Evolutionary conservation across 1,140 invertebrate species (phyloP).

Genomic region (Archegozetes longisetosus): DNA sequence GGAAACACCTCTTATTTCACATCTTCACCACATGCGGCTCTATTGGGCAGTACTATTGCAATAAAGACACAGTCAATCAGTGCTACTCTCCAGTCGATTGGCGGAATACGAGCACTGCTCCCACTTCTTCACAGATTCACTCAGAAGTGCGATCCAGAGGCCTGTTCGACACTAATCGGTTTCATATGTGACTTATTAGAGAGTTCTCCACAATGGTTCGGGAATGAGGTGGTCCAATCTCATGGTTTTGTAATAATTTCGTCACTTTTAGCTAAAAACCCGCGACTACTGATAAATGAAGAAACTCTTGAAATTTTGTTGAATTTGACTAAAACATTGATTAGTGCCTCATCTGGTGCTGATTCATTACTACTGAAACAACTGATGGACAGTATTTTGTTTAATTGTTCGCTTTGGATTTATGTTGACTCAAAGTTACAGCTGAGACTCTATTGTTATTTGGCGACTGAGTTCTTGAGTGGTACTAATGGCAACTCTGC

Average conservation of each 20-base stretch:
- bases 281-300: constrained; percentile 77
- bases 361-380: constrained; percentile 69
- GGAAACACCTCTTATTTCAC: constrained; percentile 84
- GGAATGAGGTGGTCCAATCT: constrained; percentile 77
- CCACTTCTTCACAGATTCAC: constrained; percentile 52
- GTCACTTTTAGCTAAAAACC: constrained; percentile 83
- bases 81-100: constrained; percentile 94
- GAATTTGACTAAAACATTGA: constrained; percentile 86
- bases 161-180: constrained; percentile 81
- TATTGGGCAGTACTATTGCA: constrained; percentile 68
- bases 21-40: constrained; percentile 17
- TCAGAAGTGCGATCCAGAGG: constrained; percentile 19
- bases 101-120: constrained; percentile 88
- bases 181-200: constrained; percentile 95
- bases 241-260: constrained; percentile 94
- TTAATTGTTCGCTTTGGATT: constrained; percentile 97
- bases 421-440: constrained; percentile 28
- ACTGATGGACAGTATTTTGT: constrained; percentile 93
- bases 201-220: constrained; percentile 48
- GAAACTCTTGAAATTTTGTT: constrained; percentile 85
- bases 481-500: constrained; percentile 1
- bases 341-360: constrained; percentile 81
- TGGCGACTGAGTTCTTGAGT: constrained; percentile 17
- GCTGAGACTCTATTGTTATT: constrained; percentile 17
- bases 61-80: constrained; percentile 98